These are phyloP conservation scores for Phasia obesa DNA, from an alignment of 2,888 invertebrate genomes.

Conservation along the genomic window DNA sequence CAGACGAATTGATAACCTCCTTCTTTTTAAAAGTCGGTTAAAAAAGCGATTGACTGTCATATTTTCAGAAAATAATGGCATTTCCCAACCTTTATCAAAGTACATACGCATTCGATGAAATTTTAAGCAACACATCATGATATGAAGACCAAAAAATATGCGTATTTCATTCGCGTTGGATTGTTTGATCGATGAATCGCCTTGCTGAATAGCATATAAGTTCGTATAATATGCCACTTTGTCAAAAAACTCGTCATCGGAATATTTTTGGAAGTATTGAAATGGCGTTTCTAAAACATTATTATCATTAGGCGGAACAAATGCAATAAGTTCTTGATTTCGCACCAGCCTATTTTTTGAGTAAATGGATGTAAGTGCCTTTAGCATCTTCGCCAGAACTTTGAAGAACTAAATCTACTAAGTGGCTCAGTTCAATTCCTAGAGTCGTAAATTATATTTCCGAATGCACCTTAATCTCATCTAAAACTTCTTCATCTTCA, in stretches of 20 bases:
- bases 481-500: too few relatives aligned
- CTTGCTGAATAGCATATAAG: constrained; percentile 29
- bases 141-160: constrained; percentile 29
- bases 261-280: constrained; percentile 37
- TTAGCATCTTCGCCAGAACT: not conserved
- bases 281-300: constrained; percentile 21
- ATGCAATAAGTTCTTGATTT: too few relatives aligned
- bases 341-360: constrained; percentile 24
- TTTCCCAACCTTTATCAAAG: constrained; percentile 44
- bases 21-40: constrained; percentile 46
- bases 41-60: constrained; percentile 41
- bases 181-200: constrained; percentile 7
- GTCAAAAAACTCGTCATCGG: constrained; percentile 18
- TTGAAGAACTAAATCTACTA: constrained; percentile 19
- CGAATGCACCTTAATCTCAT: constrained; percentile 23
- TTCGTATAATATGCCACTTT: too few relatives aligned
- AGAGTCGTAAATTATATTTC: constrained; percentile 3
- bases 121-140: constrained; percentile 46
- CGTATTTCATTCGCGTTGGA: constrained; percentile 26
- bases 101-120: constrained; percentile 42
- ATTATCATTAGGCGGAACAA: too few relatives aligned
- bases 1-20: too few relatives aligned
- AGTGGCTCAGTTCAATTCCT: constrained; percentile 4
- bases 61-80: constrained; percentile 39
- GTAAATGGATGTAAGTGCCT: constrained; percentile 11